Conservation (phyloP, 2,113 vertebrate genomes). For the Takifugu bimaculatus region DNA sequence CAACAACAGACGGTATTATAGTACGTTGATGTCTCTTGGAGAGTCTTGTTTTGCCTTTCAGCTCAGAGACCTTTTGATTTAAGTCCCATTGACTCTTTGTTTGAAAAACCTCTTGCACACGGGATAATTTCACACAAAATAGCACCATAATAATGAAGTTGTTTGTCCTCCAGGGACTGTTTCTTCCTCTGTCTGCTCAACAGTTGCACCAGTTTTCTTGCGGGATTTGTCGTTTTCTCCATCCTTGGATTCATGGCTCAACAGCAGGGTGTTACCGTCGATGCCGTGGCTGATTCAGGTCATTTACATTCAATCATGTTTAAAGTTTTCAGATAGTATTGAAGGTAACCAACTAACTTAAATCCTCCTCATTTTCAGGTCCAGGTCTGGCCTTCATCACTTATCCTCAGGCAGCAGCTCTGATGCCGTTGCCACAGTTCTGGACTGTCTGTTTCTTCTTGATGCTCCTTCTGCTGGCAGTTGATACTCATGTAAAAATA, state of each 20-base stretch:
- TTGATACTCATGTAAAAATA: slow-evolving; percentile 61
- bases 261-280: slow-evolving; percentile 52
- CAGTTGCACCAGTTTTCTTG: slow-evolving; percentile 64
- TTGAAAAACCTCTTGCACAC: too few species aligned
- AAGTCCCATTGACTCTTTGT: too few species aligned
- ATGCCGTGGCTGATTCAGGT: slow-evolving; percentile 62
- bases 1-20: too few species aligned
- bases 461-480: slow-evolving; percentile 60
- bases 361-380: slow-evolving; percentile 19
- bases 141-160: too few species aligned
- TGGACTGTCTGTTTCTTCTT: slow-evolving; percentile 67
- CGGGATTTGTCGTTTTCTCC: slow-evolving; percentile 52
- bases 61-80: too few species aligned
- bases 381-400: slow-evolving; percentile 11
- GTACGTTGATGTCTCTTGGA: neutral
- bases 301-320: neutral
- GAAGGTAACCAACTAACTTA: slow-evolving; percentile 52
- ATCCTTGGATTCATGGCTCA: slow-evolving; percentile 72
- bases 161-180: slow-evolving; percentile 43
- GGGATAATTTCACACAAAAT: too few species aligned
- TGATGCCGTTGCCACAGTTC: slow-evolving; percentile 68
- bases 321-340: slow-evolving; percentile 38
- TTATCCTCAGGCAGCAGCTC: slow-evolving; percentile 62
- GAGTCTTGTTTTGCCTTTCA: neutral
- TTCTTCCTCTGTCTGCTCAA: slow-evolving; percentile 65